Evolutionary conservation across 2,888 invertebrate species (phyloP).

Genomic region (Vandiemenella viatica): DNA sequence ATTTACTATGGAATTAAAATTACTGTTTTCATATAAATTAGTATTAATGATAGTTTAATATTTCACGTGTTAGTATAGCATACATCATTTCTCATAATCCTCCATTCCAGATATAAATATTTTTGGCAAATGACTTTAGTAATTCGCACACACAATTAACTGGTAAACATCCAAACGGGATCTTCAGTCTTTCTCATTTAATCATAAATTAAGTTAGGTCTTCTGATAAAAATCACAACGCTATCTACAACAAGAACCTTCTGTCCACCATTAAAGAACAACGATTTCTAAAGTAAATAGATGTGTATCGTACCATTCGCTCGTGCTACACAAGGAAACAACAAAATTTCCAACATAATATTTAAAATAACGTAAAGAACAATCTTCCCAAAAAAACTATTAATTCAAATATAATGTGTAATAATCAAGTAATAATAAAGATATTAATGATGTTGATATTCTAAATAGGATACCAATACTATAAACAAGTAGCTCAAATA

Average conservation of each 20-base stretch:
- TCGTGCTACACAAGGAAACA: not conserved
- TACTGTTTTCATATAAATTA: no score
- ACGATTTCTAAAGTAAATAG: not conserved
- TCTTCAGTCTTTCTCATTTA: not conserved
- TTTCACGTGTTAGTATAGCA: not conserved
- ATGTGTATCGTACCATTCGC: not conserved
- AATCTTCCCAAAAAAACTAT: not conserved
- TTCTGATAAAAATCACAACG: not conserved
- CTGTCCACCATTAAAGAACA: not conserved
- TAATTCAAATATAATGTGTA: not conserved
- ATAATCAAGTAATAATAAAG: not conserved
- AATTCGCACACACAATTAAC: not conserved
- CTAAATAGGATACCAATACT: not conserved
- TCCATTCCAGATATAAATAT: not conserved
- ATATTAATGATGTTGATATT: not conserved
- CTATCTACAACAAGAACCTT: not conserved
- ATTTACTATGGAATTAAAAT: no score
- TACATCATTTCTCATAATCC: not conserved
- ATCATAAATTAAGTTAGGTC: not conserved
- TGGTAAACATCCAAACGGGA: not conserved
- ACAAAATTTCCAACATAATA: not conserved
- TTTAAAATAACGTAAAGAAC: not conserved
- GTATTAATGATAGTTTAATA: no score
- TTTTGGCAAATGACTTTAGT: not conserved
- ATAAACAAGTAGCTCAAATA: not conserved